These are phyloP conservation scores for Harpagifer antarcticus DNA, from an alignment of 2,797 vertebrate species.

Conservation along the genomic window DNA sequence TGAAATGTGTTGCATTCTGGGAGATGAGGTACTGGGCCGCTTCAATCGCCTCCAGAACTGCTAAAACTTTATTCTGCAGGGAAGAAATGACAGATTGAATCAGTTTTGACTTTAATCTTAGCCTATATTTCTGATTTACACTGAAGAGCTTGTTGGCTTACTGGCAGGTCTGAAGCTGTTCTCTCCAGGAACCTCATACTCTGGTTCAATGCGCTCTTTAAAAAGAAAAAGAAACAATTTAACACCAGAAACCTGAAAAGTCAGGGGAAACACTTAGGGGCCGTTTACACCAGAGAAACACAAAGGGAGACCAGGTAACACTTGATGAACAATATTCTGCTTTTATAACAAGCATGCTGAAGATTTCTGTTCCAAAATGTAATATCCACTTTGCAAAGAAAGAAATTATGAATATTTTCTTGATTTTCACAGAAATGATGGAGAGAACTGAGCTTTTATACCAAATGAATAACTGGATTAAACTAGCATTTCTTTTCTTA, in stretches of 20 bases:
- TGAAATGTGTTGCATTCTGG: conserved; percentile 85
- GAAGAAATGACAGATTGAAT: background rate
- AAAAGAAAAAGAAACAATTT: conserved; percentile 24
- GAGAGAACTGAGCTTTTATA: background rate
- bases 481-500: background rate
- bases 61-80: conserved; percentile 87
- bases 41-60: conserved; percentile 84
- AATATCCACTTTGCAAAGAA: conserved; percentile 62
- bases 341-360: conserved; percentile 54
- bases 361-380: conserved; percentile 56
- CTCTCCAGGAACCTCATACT: conserved; percentile 88
- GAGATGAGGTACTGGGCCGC: conserved; percentile 90
- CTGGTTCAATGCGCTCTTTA: conserved; percentile 88
- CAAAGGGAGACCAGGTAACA: conserved; percentile 27
- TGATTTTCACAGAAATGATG: background rate
- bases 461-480: background rate
- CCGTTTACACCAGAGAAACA: conserved; percentile 23
- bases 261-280: background rate
- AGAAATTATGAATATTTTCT: background rate
- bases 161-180: conserved; percentile 86
- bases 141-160: conserved; percentile 71
- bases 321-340: conserved; percentile 18
- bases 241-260: conserved; percentile 3
- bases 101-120: background rate
- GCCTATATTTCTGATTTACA: background rate